Percentiles rank a stretch among this genome's conserved stretches.
These are phyloP conservation scores for Tetheella fluctuosa DNA, from an alignment of 2,888 invertebrate genomes.

Conservation along the genomic window DNA sequence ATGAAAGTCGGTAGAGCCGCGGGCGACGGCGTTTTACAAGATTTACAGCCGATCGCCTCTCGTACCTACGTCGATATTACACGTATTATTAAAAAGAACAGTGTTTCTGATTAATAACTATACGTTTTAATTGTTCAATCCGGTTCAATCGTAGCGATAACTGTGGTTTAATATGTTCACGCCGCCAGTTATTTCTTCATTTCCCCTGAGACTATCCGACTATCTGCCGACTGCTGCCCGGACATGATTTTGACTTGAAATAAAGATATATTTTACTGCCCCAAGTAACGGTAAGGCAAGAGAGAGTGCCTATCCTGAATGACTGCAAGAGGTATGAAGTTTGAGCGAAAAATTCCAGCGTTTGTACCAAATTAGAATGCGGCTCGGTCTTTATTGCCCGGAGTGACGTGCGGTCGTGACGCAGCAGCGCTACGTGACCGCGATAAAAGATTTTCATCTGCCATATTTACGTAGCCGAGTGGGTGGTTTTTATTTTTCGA, in stretches of 20 bases:
- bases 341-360: constrained; percentile 73
- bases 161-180: constrained; percentile 67
- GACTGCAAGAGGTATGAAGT: constrained; percentile 53
- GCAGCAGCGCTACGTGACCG: constrained; percentile 81
- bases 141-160: constrained; percentile 63
- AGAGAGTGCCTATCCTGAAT: constrained; percentile 60
- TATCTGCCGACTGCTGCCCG: constrained; percentile 55
- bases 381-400: constrained; percentile 76
- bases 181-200: constrained; percentile 70
- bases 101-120: constrained; percentile 76
- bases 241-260: constrained; percentile 68
- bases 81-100: constrained; percentile 78
- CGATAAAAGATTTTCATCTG: constrained; percentile 84
- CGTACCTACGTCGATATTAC: constrained; percentile 71
- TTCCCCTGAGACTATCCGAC: constrained; percentile 48
- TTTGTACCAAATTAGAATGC: constrained; percentile 81
- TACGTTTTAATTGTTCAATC: constrained; percentile 71
- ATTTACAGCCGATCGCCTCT: constrained; percentile 74
- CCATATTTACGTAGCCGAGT: constrained; percentile 82
- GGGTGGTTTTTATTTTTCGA: constrained; percentile 82
- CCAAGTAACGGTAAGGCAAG: constrained; percentile 58
- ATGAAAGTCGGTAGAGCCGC: constrained; percentile 75
- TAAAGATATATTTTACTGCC: constrained; percentile 70
- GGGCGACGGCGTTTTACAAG: constrained; percentile 66
- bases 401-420: constrained; percentile 83